phyloP scores from a whole-genome alignment of 1,140 invertebrate genomes.

The Pachypeltis micranthus region DNA sequence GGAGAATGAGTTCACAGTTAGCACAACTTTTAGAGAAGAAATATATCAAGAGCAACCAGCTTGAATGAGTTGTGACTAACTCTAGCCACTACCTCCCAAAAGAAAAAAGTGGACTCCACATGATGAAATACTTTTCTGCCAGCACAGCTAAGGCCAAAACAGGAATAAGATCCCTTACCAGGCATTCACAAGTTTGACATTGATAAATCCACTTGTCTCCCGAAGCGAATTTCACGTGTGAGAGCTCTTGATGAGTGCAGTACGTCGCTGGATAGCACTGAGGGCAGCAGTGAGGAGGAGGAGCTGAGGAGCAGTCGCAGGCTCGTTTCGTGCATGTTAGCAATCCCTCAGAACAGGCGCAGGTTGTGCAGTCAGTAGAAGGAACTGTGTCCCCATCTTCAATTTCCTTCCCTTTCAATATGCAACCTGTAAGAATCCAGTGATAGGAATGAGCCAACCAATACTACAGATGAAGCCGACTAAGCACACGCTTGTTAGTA shows the following conservation, averaged over 20 bases:
- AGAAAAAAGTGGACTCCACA: too few species aligned
- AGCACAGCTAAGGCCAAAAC: too few species aligned
- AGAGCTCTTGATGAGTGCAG: constrained; percentile 65
- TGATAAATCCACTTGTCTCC: constrained; percentile 79
- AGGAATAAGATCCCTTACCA: constrained; percentile 42
- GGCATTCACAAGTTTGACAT: constrained; percentile 81
- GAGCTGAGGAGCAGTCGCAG: constrained; percentile 44
- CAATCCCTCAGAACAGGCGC: constrained; percentile 48
- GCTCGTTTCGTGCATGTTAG: constrained; percentile 45
- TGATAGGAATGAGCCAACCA: background rate
- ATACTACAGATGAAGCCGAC: background rate
- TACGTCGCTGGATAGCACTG: constrained; percentile 56
- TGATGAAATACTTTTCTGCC: too few species aligned
- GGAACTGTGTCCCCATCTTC: constrained; percentile 40
- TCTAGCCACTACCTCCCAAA: too few species aligned
- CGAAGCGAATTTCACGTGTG: constrained; percentile 57
- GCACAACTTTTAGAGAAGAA: too few species aligned
- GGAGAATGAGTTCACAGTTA: too few species aligned
- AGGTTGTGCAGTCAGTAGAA: constrained; percentile 46
- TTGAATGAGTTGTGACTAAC: too few species aligned
- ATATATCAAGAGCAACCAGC: too few species aligned
- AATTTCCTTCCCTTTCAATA: constrained; percentile 45
- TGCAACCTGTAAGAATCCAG: constrained; percentile 46
- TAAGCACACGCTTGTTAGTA: too few species aligned
- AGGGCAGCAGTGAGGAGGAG: constrained; percentile 48